phyloP scores from a whole-genome alignment of 2,888 invertebrate species.

The Phengaris arion region DNA sequence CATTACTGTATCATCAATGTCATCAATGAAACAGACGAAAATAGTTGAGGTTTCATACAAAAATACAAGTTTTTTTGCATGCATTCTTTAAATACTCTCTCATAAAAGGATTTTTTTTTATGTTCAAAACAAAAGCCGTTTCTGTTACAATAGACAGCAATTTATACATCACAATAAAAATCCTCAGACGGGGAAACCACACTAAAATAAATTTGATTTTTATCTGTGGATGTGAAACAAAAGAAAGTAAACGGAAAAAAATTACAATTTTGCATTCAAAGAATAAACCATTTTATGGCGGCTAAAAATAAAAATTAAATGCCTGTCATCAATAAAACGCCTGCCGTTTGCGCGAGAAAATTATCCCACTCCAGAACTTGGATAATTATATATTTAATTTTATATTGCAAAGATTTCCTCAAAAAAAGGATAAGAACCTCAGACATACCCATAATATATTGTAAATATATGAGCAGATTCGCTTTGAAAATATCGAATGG shows the following conservation, averaged over 20 bases:
- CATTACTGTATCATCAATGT: too few species aligned
- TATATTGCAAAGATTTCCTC: neutral
- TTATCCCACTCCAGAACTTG: neutral
- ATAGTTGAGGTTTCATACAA: neutral
- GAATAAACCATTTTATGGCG: neutral
- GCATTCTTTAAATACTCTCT: neutral
- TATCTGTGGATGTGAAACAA: conserved; percentile 19
- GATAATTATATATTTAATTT: neutral
- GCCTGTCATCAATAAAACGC: conserved; percentile 8
- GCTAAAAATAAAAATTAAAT: neutral
- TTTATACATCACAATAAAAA: conserved; percentile 23
- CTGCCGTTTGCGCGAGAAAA: neutral
- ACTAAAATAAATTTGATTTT: conserved; percentile 24
- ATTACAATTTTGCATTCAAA: conserved; percentile 18
- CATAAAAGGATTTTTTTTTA: neutral
- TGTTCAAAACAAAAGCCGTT: conserved; percentile 20
- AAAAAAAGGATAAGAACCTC: neutral
- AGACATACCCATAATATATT: conserved; percentile 6
- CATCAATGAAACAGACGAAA: too few species aligned
- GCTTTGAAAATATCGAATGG: conserved; percentile 7
- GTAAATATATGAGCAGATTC: neutral
- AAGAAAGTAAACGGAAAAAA: conserved; percentile 18
- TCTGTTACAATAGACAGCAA: conserved; percentile 23
- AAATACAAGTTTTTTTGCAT: neutral
- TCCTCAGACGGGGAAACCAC: conserved; percentile 18